Base-by-base conservation (phyloP, 2,797 vertebrate genomes). In the Eulemur mongoz region DNA sequence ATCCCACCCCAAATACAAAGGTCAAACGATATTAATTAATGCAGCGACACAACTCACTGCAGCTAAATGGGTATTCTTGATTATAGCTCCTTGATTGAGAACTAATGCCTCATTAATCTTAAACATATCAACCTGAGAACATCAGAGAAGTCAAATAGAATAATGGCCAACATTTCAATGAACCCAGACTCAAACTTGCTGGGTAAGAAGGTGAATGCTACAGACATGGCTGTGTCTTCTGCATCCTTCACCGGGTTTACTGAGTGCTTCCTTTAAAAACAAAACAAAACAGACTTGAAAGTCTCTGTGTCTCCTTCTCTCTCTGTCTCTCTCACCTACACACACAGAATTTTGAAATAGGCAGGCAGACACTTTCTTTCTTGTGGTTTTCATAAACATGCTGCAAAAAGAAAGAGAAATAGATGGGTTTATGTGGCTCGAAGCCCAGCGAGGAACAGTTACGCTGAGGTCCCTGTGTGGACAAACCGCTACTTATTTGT, bases 41-140 rank as follows among this genome's bases (percentile, higher is more conserved):
- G 96, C 96, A 52, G 94, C 35, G 57, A 97, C 95, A 98, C 97
- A 95, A 95, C 96, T 93, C 78, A 1, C 94, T 95, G 92, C 95
- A 85, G 92, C 95, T 97, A 98, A 98, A 98, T 98, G 96, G 97
- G 86, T 65, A 93, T 96, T 97, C 96, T 97, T 96, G 98, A 98
- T 97, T 89, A 97, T 96, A 96, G 98, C 82, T 96, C 92, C 97
- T 97, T 98, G 98, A 98, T 97, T 97, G 98, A 98, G 97, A 97
- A 97, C 88, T 86, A 97, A 98, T 97, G 97, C 97, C 97, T 98
- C 98, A 98, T 98, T 98, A 98, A 98, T 98, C 98, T 98, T 96
- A 93, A 98, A 96, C 92, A 45, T 75, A 97, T 90, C 97, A 97
- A 92, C 96, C 94, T 25, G 72, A 97, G 97, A 97, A 96, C 96